Evolutionary conservation across 2,888 invertebrate species (phyloP).

Genomic region (Xestia sexstrigata): DNA sequence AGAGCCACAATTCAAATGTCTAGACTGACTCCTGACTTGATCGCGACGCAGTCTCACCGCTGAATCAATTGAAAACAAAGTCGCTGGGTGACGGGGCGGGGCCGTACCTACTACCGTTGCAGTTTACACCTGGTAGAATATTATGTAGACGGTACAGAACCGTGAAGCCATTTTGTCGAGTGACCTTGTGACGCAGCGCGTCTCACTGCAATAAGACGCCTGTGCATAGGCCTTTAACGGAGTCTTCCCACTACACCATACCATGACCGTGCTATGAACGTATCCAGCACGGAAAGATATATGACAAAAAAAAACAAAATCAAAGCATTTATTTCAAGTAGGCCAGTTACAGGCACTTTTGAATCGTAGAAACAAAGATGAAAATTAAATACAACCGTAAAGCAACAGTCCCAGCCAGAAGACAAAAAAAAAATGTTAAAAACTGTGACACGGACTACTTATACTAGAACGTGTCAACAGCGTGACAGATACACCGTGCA

Average conservation of each 20-base stretch:
- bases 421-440: no score
- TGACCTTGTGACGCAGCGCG: conserved; percentile 29
- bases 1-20: conserved; percentile 46
- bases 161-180: conserved; percentile 18
- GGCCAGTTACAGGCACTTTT: no score
- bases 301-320: not conserved
- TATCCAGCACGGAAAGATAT: not conserved
- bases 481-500: not conserved
- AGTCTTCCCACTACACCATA: not conserved
- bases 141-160: not conserved
- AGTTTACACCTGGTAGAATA: not conserved
- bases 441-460: not conserved
- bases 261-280: not conserved
- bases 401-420: no score
- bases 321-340: no score
- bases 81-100: conserved; percentile 19
- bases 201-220: conserved; percentile 4
- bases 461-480: not conserved
- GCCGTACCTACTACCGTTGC: conserved; percentile 10
- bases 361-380: no score
- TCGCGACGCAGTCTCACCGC: conserved; percentile 40
- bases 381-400: no score
- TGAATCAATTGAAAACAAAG: conserved; percentile 41
- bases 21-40: conserved; percentile 44
- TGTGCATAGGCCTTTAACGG: conserved; percentile 13